phyloP scores from a whole-genome alignment of 2,113 vertebrate species.

The Syngnathus scovelli region DNA sequence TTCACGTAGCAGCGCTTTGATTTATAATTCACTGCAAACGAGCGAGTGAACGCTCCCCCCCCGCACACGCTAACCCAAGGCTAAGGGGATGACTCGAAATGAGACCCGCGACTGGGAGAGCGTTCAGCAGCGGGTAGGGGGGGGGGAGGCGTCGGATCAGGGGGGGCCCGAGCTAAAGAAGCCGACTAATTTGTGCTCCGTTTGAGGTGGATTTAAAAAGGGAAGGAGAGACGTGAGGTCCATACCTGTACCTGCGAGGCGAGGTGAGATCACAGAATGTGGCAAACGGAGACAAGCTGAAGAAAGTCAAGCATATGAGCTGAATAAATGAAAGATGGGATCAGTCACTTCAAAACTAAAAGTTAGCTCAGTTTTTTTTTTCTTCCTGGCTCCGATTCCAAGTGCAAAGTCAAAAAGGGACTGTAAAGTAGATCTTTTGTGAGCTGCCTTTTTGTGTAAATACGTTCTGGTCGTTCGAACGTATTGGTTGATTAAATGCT shows the following conservation, averaged over 20 bases:
- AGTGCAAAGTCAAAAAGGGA: conserved; percentile 6
- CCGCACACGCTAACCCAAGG: conserved; percentile 51
- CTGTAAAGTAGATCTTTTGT: too few species aligned
- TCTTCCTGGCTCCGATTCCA: background rate
- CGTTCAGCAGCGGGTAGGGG: conserved; percentile 10
- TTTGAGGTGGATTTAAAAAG: conserved; percentile 61
- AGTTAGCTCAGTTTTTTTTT: background rate
- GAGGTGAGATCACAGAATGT: conserved; percentile 28
- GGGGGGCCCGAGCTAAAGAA: conserved; percentile 6
- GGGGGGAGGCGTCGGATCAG: background rate
- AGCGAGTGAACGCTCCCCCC: conserved; percentile 18
- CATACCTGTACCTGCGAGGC: conserved; percentile 32
- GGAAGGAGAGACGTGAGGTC: conserved; percentile 49
- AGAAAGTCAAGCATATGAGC: conserved; percentile 24
- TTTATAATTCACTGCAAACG: conserved; percentile 71
- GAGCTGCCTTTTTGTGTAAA: too few species aligned
- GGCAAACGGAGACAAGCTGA: conserved; percentile 8
- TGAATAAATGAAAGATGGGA: conserved; percentile 10
- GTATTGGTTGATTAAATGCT: too few species aligned
- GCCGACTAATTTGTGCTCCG: conserved; percentile 48
- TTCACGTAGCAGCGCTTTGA: conserved; percentile 71
- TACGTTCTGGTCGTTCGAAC: too few species aligned
- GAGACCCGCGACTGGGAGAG: conserved; percentile 54
- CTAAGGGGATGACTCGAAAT: conserved; percentile 57
- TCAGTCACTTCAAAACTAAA: background rate